Percentiles rank a stretch among this genome's conserved stretches.
phyloP scores from a whole-genome alignment of 2,113 vertebrate species.

The Gnathonemus longibarbis region DNA sequence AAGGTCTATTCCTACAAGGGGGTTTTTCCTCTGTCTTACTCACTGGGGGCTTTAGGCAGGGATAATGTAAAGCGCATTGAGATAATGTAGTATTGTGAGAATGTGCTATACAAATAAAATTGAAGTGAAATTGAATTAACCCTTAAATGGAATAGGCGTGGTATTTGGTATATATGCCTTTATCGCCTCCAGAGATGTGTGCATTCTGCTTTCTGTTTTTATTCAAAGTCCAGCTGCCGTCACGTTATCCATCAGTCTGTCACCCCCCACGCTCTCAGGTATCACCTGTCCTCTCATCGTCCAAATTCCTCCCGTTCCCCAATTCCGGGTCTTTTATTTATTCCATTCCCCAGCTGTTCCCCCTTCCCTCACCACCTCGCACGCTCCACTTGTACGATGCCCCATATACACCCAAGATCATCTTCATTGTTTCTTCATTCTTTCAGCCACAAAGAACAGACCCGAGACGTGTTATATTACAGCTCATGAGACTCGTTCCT shows the following conservation, averaged over 20 bases:
- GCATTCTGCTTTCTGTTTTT: constrained; percentile 28
- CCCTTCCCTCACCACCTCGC: neutral
- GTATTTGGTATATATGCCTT: neutral
- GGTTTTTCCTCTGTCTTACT: neutral
- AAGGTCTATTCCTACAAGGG: neutral
- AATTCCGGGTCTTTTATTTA: neutral
- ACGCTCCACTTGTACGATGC: neutral
- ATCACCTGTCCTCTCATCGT: constrained; percentile 48
- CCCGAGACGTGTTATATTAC: constrained; percentile 56
- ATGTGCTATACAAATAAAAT: neutral
- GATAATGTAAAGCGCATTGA: neutral
- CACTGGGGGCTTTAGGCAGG: neutral
- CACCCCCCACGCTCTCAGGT: constrained; percentile 42
- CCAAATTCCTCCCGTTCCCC: constrained; percentile 45
- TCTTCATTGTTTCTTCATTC: constrained; percentile 23
- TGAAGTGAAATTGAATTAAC: neutral
- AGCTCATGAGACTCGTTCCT: constrained; percentile 52
- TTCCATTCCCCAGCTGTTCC: neutral
- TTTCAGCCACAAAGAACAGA: constrained; percentile 35
- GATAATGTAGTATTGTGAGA: neutral
- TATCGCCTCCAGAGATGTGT: neutral
- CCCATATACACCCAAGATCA: neutral
- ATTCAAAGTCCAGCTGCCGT: constrained; percentile 42
- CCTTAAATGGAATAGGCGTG: neutral
- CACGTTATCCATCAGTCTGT: constrained; percentile 60